These are phyloP conservation scores for Mormyrus iriodes DNA, from an alignment of 2,113 vertebrate genomes.

Conservation along the genomic window DNA sequence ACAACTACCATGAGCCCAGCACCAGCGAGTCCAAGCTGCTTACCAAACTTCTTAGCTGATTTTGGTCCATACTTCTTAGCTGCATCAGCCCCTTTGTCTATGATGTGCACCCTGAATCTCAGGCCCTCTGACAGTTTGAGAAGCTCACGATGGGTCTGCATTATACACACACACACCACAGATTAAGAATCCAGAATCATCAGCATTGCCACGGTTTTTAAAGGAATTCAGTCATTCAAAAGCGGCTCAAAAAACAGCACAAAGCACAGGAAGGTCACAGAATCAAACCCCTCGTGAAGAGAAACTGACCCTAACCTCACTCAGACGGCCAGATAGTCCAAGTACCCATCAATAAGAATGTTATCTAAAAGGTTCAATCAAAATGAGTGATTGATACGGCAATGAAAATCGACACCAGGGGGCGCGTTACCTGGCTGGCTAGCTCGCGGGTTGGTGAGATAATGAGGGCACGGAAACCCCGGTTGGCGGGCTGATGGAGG, in stretches of 20 bases:
- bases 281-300: neutral
- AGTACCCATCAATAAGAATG: neutral
- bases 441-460: conserved; percentile 90
- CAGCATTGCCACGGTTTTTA: too few species aligned
- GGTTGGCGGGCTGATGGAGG: conserved; percentile 80
- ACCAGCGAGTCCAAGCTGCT: conserved; percentile 8
- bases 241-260: neutral
- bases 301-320: neutral
- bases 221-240: too few species aligned
- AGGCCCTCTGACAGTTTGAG: conserved; percentile 80
- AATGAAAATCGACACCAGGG: neutral
- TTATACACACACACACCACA: neutral
- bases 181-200: too few species aligned
- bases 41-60: conserved; percentile 88
- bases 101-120: conserved; percentile 87
- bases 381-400: neutral
- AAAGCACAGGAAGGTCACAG: neutral
- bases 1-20: neutral
- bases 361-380: neutral
- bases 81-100: conserved; percentile 83
- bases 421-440: conserved; percentile 74
- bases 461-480: conserved; percentile 84
- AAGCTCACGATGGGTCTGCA: conserved; percentile 85
- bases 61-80: conserved; percentile 85
- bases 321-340: neutral